phyloP scores from a whole-genome alignment of 1,140 invertebrate genomes.

The Caenorhabditis remanei region DNA sequence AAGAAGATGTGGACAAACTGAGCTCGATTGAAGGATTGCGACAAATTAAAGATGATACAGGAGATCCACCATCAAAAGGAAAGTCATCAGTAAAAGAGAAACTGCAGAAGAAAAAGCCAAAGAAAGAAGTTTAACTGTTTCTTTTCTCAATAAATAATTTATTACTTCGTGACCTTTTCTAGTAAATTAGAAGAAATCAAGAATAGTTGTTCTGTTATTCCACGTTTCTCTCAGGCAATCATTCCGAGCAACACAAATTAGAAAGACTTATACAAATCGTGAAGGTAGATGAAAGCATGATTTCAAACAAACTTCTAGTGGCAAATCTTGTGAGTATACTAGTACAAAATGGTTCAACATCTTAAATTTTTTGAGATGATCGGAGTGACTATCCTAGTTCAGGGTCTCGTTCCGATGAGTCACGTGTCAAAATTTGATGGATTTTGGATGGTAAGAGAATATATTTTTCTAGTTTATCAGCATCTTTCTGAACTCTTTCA shows the following conservation, averaged over 20 bases:
- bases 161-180: conserved; percentile 5
- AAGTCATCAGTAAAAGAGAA: background rate
- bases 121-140: conserved; percentile 22
- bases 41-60: background rate
- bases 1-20: conserved; percentile 17
- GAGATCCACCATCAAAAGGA: background rate
- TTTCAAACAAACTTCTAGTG: conserved; percentile 23
- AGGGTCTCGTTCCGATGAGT: background rate
- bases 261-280: background rate
- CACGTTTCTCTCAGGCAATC: background rate
- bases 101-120: background rate
- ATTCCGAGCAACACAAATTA: conserved; percentile 1
- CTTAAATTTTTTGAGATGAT: background rate
- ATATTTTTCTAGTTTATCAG: background rate
- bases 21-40: background rate
- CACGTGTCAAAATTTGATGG: background rate
- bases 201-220: background rate
- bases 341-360: background rate
- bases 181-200: background rate
- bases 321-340: background rate
- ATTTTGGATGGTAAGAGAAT: conserved; percentile 3
- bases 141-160: background rate
- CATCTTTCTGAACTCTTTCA: background rate
- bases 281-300: conserved; percentile 18
- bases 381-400: background rate